Base-by-base conservation (phyloP, 2,888 invertebrate genomes). In the Noctuana brunneofusca region DNA sequence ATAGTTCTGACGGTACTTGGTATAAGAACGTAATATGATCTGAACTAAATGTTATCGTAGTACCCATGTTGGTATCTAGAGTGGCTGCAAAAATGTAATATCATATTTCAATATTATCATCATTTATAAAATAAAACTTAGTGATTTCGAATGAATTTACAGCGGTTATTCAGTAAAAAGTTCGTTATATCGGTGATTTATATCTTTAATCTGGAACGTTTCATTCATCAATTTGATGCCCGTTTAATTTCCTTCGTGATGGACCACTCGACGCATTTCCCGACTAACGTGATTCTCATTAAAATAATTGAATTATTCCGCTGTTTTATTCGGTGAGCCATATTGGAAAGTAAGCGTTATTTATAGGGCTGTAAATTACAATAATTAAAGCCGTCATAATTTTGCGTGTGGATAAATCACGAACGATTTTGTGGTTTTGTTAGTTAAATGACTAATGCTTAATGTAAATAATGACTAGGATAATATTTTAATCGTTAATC, bases 371-470 rank as follows among this genome's bases (percentile, higher is more conserved):
- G 55, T 62, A 55, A 55, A 62, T 62, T 55, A 55, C 49, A 41
- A 62, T 62, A 62, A 62, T 62, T 62, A 62, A 62, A 62, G 62
- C 62, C 32, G 54, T 62, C 62, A 62, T 62, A 62, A 62, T 49
- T 62, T 62, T 38, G 62, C 55, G 49, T 62, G 27, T 62, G 27
- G 54, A 62, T 62, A 62, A 62, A 62, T 62, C 54, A 55, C 27
- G 49, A 48, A 48, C 49, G 20, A 55, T 62, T 55, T 62, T 62
- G 62, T 55, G 62, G 62, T 55, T 62, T 62, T 62, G 54, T 55
- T 62, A 62, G 55, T 55, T 62, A 55, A 62, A 62, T 62, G 55
- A 62, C 55, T 55, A 62, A 62, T 55, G 55, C 41, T 62, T 27
- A 55, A 38, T 62, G 54, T 55, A 62, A 62, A 48, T 62, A 55